Base-by-base conservation (phyloP, 2,113 vertebrate species). In the Cynopterus brachyotis region DNA sequence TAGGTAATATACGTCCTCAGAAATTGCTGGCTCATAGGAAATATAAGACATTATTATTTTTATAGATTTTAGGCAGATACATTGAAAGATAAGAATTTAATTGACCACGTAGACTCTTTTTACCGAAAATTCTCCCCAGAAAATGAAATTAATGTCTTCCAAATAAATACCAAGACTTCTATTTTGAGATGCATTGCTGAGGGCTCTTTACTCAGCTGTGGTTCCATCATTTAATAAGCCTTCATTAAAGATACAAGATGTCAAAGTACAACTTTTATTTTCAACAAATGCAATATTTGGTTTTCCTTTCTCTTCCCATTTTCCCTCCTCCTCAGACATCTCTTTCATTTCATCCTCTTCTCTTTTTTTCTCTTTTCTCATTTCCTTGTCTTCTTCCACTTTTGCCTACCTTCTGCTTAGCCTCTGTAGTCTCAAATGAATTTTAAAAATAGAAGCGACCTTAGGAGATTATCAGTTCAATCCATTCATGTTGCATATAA, bases 21-120 rank as follows among this genome's bases (percentile, higher is more conserved):
- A 82, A 91, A 96, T 76, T 55, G 35, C 91, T 89, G 70, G 60
- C 35, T 94, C 78, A 47, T 66, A 37, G 70, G 55, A 53, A 95
- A 80, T n/a, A 79, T 0, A 50, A 69, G 72, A 50, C n/a, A 20
- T 4, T 30, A 7, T 60, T 75, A 32, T 90, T 86, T 69, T 47
- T 64, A 50, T 20, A 91, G 91, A 67, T 86, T 94, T 96, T 47
- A 97, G 84, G 84, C 83, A 86, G 72, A 80, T 45, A 64, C n/a
- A 20, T 67, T 85, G 73, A 93, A 96, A 96, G 78, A 55, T 89
- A 91, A 95, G 89, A 83, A 79, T 93, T 95, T 95, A 96, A 94
- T 70, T 75, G 91, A 30, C 91, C 30, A 1, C n/a, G 7, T 75
- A 78, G 94, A 94, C 30, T 59, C 81, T 91, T 96, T 64, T 60